Percentiles rank a stretch among this genome's conserved stretches.
phyloP scores from a whole-genome alignment of 2,888 invertebrate genomes.

The Erannis defoliaria region DNA sequence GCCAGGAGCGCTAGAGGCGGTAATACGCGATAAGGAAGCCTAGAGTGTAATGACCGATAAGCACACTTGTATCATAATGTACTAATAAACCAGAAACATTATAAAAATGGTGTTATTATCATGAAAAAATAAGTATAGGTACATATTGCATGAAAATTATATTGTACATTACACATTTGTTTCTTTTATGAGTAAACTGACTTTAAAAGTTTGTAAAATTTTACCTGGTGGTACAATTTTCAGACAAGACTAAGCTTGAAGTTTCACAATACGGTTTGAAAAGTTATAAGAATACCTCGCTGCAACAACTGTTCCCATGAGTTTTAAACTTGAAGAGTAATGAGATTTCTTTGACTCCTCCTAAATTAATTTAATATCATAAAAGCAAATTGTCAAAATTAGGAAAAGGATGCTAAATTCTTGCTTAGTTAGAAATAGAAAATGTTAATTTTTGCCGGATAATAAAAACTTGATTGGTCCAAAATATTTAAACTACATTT shows the following conservation, averaged over 20 bases:
- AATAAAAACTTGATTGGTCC: too few species aligned
- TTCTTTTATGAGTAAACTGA: neutral
- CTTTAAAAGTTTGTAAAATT: constrained; percentile 10
- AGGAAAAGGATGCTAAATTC: neutral
- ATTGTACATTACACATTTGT: neutral
- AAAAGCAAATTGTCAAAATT: neutral
- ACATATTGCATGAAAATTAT: neutral
- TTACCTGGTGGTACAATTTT: constrained; percentile 17
- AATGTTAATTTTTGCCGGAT: neutral
- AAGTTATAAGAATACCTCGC: constrained; percentile 4
- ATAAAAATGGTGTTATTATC: too few species aligned
- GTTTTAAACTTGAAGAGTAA: constrained; percentile 20
- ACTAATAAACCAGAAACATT: too few species aligned
- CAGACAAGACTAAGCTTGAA: neutral
- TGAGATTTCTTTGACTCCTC: constrained; percentile 34
- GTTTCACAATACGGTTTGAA: constrained; percentile 1
- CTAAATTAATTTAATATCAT: neutral
- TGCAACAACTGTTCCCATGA: constrained; percentile 29
- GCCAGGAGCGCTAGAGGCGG: too few species aligned
- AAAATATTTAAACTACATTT: too few species aligned
- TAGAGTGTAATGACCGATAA: too few species aligned
- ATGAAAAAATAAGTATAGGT: too few species aligned
- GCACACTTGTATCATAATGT: too few species aligned
- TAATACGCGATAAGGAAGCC: too few species aligned
- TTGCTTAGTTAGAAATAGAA: neutral